phyloP scores from a whole-genome alignment of 2,113 vertebrate species.

The Myrmecophaga tridactyla region DNA sequence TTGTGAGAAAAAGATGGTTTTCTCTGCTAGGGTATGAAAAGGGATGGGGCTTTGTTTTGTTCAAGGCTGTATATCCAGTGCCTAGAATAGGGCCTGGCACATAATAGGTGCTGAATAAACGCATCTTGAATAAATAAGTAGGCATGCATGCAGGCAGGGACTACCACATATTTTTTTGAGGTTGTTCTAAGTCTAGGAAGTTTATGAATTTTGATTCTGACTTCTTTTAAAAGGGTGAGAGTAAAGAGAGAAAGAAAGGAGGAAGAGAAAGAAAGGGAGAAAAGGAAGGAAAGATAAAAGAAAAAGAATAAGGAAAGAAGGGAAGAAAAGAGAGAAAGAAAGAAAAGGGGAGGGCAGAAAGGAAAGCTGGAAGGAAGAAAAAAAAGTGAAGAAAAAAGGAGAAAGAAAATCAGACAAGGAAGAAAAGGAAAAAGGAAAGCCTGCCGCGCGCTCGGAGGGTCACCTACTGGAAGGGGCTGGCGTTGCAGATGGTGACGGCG shows the following conservation, averaged over 20 bases:
- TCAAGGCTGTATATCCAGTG: background rate
- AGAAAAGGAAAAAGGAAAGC: no score
- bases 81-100: background rate
- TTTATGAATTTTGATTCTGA: background rate
- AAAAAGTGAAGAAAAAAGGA: no score
- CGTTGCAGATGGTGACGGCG: slow-evolving; percentile 86
- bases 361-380: no score
- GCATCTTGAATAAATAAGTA: accelerated
- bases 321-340: background rate
- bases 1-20: background rate
- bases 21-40: background rate
- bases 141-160: background rate
- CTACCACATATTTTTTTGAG: background rate
- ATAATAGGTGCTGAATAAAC: background rate
- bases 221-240: background rate
- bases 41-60: background rate
- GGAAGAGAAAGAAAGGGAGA: background rate
- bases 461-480: slow-evolving; percentile 87
- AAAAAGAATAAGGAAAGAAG: background rate
- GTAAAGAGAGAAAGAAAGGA: background rate
- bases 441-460: background rate
- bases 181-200: background rate
- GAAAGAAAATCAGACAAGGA: accelerated
- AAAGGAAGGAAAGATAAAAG: no score
- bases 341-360: no score